Base-by-base conservation (phyloP, 2,797 vertebrate genomes). In the Cygnus olor region DNA sequence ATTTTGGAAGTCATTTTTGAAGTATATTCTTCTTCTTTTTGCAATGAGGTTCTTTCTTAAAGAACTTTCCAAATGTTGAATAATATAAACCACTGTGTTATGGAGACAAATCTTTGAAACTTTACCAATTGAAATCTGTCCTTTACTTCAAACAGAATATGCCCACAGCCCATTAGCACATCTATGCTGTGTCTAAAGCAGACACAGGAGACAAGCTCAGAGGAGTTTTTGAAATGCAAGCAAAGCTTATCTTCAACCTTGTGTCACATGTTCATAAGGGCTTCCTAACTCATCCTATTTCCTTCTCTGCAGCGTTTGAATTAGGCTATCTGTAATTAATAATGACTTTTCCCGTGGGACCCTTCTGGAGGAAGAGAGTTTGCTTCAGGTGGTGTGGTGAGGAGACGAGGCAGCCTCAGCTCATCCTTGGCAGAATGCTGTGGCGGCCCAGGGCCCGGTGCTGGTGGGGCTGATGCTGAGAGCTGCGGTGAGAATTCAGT, bases 21-120 rank as follows among this genome's bases (percentile, higher is more conserved):
- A 76, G 17, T 47, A 25, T 27, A 21, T 85, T 57, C 68, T 73
- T 85, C 76, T 61, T 74, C 64, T 42, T 66, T 86, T 73, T 24
- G 5, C 45, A 74, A 3, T 49, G 7, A 66, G 90, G 10, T 82
- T 87, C 36, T 85, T 95, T 60, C 13, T 72, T 51, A 56, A 73
- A 44, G 77, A 77, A 19, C 45, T 82, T 92, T 49, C 10, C 0
- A 4, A 82, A 73, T 2, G 1, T 30, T 80, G 81, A 44, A 19
- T 83, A 69, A 57, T 73, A 38, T 32, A 73, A 94, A 80, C 42
- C 45, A 36, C 3, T 63, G 22, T 65, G 36, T 79, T 73, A 80
- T n/a, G 38, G 30, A 83, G 13, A 91, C 80, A 68, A 44, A 63
- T 60, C 79, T 85, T 91, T 81, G 86, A 85, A 94, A 88, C 11